Base-by-base conservation (phyloP, 2,797 vertebrate species). In the Eulemur rubriventer region DNA sequence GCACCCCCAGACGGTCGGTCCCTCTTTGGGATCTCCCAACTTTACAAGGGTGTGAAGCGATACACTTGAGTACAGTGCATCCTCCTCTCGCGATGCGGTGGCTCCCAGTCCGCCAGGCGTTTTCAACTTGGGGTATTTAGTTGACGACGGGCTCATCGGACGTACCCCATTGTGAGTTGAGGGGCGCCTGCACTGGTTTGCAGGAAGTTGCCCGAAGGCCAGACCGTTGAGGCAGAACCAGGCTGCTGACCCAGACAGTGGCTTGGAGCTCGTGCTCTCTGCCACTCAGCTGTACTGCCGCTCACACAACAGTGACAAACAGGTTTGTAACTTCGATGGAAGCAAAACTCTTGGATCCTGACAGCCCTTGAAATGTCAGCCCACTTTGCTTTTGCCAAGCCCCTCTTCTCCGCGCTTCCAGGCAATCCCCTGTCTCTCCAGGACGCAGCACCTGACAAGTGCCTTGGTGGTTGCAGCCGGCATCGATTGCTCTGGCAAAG, bases 281-380 rank as follows among this genome's bases (percentile, higher is more conserved):
- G 16, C 48, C 41, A 0, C 50, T 14, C 2, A 12, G n/a, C n/a
- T 59, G 1, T 3, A 1, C 22, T 35, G 5, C 17, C 26, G 38
- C 46, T 38, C 79, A 18, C 18, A 33, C 13, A 26, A 3, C 67
- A 59, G 8, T n/a, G 48, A 20, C 70, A 67, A 20, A 14, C 33
- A 57, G 26, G 2, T 67, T 22, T 33, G 14, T 41, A 38, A 24
- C 69, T 55, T 82, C 38, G 59, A 6, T 28, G 28, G 35, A 35
- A 79, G 57, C 57, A 85, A 35, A 73, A n/a, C 14, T 46, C 84
- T 33, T n/a, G n/a, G 59, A 30, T 55, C 48, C 75, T 10, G n/a
- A 12, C 12, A 18, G 28, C 43, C 55, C n/a, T 65, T 1, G 24
- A 33, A 18, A 22, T 22, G 52, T 35, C 57, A 33, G 43, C 80